phyloP scores from a whole-genome alignment of 2,113 vertebrate genomes.

The Carassius gibelio region DNA sequence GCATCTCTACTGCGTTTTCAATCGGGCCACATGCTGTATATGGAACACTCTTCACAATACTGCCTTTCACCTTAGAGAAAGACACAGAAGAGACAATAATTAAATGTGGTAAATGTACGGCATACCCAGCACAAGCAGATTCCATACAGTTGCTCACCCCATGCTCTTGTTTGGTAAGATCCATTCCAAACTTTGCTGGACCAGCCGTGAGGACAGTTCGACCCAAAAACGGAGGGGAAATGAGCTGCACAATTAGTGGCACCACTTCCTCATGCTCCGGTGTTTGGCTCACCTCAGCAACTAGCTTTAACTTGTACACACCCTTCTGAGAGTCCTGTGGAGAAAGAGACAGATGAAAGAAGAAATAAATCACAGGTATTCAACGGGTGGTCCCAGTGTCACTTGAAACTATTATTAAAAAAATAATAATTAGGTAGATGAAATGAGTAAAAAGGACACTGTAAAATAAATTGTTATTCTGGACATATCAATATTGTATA shows the following conservation, averaged over 20 bases:
- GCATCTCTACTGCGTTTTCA: slow-evolving; percentile 68
- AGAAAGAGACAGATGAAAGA: too few species aligned
- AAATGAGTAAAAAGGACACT: too few species aligned
- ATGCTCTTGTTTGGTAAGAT: slow-evolving; percentile 79
- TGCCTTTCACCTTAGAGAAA: slow-evolving; percentile 74
- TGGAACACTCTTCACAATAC: slow-evolving; percentile 71
- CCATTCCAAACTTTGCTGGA: slow-evolving; percentile 81
- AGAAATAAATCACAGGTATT: too few species aligned
- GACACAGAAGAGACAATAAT: background rate
- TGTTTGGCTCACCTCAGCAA: slow-evolving; percentile 74
- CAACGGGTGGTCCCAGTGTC: background rate
- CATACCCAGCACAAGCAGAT: background rate
- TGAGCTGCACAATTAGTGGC: slow-evolving; percentile 77
- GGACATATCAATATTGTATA: too few species aligned
- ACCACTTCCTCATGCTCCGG: slow-evolving; percentile 71
- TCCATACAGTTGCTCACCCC: slow-evolving; percentile 64
- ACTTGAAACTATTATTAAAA: background rate
- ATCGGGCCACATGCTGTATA: slow-evolving; percentile 75
- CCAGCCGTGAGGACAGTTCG: slow-evolving; percentile 76
- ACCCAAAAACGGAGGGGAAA: slow-evolving; percentile 80
- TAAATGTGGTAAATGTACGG: background rate
- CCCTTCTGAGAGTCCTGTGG: slow-evolving; percentile 64
- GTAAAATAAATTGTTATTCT: too few species aligned
- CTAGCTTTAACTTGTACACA: slow-evolving; percentile 75
- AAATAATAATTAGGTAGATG: too few species aligned